A percentile compares a stretch with the other conserved stretches of the same genome.
These are phyloP conservation scores for Cavia porcellus DNA, from an alignment of 2,113 vertebrate genomes.

Conservation along the genomic window DNA sequence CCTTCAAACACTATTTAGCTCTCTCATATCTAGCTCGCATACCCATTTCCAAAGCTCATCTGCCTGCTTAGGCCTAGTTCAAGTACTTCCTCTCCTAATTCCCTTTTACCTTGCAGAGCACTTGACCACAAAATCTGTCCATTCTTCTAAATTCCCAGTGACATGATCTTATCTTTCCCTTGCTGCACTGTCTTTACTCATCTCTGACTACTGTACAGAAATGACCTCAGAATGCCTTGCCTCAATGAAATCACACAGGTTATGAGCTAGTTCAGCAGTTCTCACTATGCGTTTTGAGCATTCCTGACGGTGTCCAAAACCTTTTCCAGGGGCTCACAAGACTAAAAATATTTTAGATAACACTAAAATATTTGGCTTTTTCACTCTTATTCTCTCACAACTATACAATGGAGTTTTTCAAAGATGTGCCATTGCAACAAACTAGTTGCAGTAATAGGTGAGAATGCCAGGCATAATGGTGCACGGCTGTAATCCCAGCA, in stretches of 20 bases:
- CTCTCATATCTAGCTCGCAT: neutral
- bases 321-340: neutral
- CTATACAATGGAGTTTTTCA: neutral
- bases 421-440: neutral
- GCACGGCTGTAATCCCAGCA: neutral
- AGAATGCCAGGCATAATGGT: neutral
- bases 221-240: neutral
- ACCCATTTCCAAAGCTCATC: neutral
- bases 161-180: neutral
- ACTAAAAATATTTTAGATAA: neutral
- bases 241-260: neutral
- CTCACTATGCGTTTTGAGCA: neutral
- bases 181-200: neutral
- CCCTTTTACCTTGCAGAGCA: neutral
- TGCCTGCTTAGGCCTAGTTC: slow-evolving; percentile 32
- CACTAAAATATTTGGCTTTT: slow-evolving; percentile 41
- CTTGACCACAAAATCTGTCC: neutral
- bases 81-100: slow-evolving; percentile 15
- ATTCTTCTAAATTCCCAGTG: neutral
- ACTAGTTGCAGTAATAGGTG: neutral
- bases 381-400: neutral
- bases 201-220: neutral
- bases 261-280: neutral
- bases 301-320: neutral
- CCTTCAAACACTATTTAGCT: slow-evolving; percentile 9